Base-by-base conservation (phyloP, 2,888 invertebrate species). In the Lydus trimaculatus region DNA sequence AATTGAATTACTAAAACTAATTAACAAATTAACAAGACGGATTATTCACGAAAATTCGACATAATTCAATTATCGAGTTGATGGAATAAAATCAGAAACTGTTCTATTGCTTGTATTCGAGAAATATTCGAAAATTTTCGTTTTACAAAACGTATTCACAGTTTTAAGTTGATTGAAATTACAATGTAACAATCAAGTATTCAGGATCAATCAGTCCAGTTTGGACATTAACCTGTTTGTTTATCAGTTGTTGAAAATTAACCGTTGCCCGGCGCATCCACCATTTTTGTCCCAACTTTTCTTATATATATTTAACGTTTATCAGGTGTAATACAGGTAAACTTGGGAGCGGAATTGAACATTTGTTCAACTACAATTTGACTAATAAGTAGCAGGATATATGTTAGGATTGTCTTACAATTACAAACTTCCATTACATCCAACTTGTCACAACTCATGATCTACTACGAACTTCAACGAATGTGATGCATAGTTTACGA, bases 61-160 rank as follows among this genome's bases (percentile, higher is more conserved):
- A 72, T 79, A 78, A 78, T 79, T 77, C 75, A 74, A 78, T 78
- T 76, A 79, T 75, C 74, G 75, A 76, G 70, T 77, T 73, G 71
- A 70, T 61, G 72, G 67, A 74, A 78, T 77, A 73, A 69, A 75
- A 78, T 78, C 75, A 78, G 76, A 67, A 74, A 75, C 73, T 78
- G 78, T 76, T 77, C 76, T 70, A 64, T n/a, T n/a, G n/a, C 31
- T 63, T 61, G 58, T 64, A 66, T 70, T 62, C 62, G 61, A 61
- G 58, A 61, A 58, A 28, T 66, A 56, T 39, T 15, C 13, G 43
- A 43, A 23, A 33, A 39, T 61, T 67, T 56, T 60, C 61, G 48
- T 23, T 63, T 48, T 59, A 28, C 36, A n/a, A 64, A 59, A 17
- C 25, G 39, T 23, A 39, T 58, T 59, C 20, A 33, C 63, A 5